Evolutionary conservation across 1,140 invertebrate species (phyloP), one percentile per base, ranked within the genome.

Genomic region (Probaryconus sp.): DNA sequence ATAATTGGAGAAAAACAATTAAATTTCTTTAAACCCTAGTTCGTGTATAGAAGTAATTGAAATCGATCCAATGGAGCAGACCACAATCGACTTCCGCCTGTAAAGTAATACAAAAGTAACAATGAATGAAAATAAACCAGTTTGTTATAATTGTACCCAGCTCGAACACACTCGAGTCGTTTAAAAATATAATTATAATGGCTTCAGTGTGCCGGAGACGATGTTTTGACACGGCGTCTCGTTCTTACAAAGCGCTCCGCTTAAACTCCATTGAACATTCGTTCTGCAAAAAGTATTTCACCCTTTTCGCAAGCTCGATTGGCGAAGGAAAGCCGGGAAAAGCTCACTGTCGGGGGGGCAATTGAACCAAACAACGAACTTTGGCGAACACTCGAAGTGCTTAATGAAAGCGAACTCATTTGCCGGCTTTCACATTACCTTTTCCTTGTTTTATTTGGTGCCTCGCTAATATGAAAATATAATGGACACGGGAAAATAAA

Each of bases 221-320:
- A 18, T 64, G 37, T 51, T 64, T 63, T 63, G 43, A 63, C 58
- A 50, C 58, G 45, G 33, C 40, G 37, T 21, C 35, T 31, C 56
- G 56, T 43, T 40, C 11, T 21, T 2, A 58, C 55, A 58, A 56
- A 43, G 28, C 6, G 37, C 38, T 43, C 55, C 30, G 14, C 58
- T 28, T 11, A 11, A 51, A 33, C 37, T 64, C 38, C 43, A 51
- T 64, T 64, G 21, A 64, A n/a, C 31, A 45, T 48, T 61, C 37
- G 37, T 64, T 64, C 47, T 35, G 30, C 55, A 35, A 45, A 43
- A 28, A 20, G n/a, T n/a, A n/a, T n/a, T n/a, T n/a, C 47, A 50
- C 45, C 45, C 21, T 42, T 26, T 63, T 61, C 11, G 45, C 5
- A 33, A 50, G 56, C 43, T 48, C 48, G 33, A 48, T 61, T 61